A percentile compares a stretch with the other conserved stretches of the same genome.
These are phyloP conservation scores for Contarinia nasturtii DNA, from an alignment of 1,140 invertebrate genomes.

Conservation along the genomic window DNA sequence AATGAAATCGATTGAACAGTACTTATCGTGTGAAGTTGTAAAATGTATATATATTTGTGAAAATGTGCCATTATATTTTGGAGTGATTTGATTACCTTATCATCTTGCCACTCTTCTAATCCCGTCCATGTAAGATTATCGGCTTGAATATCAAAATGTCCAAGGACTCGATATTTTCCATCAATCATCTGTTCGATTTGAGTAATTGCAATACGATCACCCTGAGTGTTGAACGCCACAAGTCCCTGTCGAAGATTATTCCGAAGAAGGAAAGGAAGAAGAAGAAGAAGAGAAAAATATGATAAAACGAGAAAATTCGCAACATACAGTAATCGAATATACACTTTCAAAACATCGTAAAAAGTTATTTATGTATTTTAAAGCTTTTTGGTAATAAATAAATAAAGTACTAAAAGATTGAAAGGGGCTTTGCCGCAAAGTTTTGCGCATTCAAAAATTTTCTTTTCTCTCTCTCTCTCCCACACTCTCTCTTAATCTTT, in stretches of 20 bases:
- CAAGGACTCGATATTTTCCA: conserved; percentile 87
- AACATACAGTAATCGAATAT: background rate
- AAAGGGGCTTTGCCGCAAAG: background rate
- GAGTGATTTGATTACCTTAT: conserved; percentile 15
- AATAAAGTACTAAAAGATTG: background rate
- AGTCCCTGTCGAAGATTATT: conserved; percentile 43
- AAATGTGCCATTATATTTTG: too few relatives aligned
- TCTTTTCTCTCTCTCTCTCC: too few relatives aligned
- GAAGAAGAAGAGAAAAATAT: background rate
- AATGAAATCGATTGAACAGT: too few relatives aligned
- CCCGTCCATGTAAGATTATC: conserved; percentile 90
- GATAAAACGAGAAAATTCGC: background rate
- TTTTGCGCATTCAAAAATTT: too few relatives aligned
- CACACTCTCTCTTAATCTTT: too few relatives aligned
- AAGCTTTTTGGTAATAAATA: background rate
- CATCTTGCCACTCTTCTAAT: conserved; percentile 75
- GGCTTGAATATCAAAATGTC: conserved; percentile 87
- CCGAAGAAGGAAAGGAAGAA: background rate
- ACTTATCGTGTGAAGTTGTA: too few relatives aligned
- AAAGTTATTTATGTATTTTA: background rate
- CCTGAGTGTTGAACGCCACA: conserved; percentile 90
- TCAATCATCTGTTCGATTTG: conserved; percentile 95
- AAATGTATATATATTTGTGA: too few relatives aligned
- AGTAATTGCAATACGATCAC: conserved; percentile 95
- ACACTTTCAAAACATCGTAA: too few relatives aligned